Evolutionary conservation across 2,888 invertebrate genomes (phyloP).

Genomic region (Microdon myrmicae): DNA sequence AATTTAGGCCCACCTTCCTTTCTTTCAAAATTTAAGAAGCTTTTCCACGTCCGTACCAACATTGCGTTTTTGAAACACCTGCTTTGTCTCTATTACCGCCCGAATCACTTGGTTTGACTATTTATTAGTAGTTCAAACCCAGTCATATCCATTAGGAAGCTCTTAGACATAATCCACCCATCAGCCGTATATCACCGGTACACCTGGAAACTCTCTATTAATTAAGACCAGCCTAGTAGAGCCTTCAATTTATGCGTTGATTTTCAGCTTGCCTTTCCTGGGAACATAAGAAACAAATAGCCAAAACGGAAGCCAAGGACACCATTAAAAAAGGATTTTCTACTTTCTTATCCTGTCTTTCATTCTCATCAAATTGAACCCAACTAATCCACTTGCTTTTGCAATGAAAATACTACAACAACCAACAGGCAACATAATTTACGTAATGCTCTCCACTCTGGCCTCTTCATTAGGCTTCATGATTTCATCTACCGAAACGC

Average conservation of each 20-base stretch:
- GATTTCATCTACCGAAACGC: constrained; percentile 41
- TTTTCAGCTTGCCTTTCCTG: constrained; percentile 1
- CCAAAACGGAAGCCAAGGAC: too few relatives aligned
- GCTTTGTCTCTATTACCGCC: too few relatives aligned
- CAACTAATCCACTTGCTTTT: constrained; percentile 32
- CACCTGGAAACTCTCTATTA: constrained; percentile 12
- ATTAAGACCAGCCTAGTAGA: constrained; percentile 12
- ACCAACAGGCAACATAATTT: constrained; percentile 43
- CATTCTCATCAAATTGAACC: constrained; percentile 20
- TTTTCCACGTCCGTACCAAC: too few relatives aligned
- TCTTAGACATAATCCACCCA: too few relatives aligned
- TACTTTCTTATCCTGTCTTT: background rate
- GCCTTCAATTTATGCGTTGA: constrained; percentile 5
- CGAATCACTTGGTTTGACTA: too few relatives aligned
- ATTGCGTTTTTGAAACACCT: too few relatives aligned
- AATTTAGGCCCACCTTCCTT: too few relatives aligned
- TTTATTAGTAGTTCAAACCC: too few relatives aligned
- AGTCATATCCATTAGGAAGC: too few relatives aligned
- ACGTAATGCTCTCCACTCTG: constrained; percentile 48
- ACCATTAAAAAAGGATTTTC: constrained; percentile 12
- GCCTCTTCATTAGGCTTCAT: constrained; percentile 47
- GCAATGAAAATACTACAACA: constrained; percentile 10
- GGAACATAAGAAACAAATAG: too few relatives aligned
- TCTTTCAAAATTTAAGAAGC: too few relatives aligned
- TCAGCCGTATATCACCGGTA: constrained; percentile 18